Conservation (phyloP, 2,113 vertebrate genomes). For the Zapus hudsonius region DNA sequence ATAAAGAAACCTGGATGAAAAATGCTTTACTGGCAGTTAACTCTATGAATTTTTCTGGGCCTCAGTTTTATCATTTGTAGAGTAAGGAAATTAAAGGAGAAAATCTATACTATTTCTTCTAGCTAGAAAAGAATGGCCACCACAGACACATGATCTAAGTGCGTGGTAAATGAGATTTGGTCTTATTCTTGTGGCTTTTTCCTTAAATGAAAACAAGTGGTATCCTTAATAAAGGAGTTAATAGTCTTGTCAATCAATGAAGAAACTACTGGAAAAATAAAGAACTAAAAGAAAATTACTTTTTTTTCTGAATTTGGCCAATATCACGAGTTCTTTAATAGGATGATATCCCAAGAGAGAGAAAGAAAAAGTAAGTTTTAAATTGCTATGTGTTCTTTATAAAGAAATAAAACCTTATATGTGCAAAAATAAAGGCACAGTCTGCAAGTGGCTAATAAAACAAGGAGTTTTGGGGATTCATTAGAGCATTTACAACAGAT, state of each 20-base stretch:
- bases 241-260: slow-evolving; percentile 6
- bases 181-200: background rate
- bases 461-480: background rate
- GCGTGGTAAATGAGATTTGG: background rate
- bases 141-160: background rate
- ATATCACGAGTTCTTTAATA: background rate
- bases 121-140: background rate
- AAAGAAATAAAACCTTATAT: background rate
- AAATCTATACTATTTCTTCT: background rate
- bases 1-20: background rate
- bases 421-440: background rate
- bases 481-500: background rate
- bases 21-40: background rate
- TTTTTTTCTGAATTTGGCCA: slow-evolving; percentile 16
- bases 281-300: slow-evolving; percentile 7
- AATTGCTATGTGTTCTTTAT: slow-evolving; percentile 1
- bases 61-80: background rate
- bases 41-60: background rate
- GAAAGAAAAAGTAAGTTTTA: slow-evolving; percentile 42
- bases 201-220: slow-evolving; percentile 26
- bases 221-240: slow-evolving; percentile 30
- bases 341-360: background rate
- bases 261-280: background rate
- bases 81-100: background rate
- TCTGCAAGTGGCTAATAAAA: slow-evolving; percentile 4